These are phyloP conservation scores for Gonioctena quinquepunctata DNA, from an alignment of 1,140 invertebrate species.

Conservation along the genomic window DNA sequence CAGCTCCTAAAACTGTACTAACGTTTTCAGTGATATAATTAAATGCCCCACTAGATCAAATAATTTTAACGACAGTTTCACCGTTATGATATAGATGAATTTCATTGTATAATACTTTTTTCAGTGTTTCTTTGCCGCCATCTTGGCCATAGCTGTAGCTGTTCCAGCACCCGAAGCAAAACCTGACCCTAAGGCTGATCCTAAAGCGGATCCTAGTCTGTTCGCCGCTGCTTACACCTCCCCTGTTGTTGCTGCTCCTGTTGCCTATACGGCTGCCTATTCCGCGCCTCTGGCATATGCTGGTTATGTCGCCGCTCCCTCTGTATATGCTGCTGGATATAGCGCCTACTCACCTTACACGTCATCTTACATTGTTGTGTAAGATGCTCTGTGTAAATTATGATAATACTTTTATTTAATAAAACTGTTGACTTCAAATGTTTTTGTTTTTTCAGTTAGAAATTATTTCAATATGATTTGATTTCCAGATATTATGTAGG, in stretches of 20 bases:
- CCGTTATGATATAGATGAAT: too few species aligned
- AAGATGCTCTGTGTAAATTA: not conserved
- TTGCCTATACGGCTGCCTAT: not conserved
- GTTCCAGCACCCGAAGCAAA: not conserved
- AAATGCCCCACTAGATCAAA: too few species aligned
- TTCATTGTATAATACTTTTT: too few species aligned
- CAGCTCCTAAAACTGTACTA: too few species aligned
- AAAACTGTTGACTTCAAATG: too few species aligned
- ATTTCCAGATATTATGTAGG: too few species aligned
- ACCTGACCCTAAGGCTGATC: not conserved
- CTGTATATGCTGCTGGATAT: slow-evolving; percentile 30
- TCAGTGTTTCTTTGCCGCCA: not conserved
- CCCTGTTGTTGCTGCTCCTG: not conserved
- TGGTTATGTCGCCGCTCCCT: slow-evolving; percentile 8
- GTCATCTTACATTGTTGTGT: slow-evolving; percentile 13
- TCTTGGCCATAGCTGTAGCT: not conserved
- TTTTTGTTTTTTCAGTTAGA: too few species aligned
- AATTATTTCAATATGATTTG: too few species aligned
- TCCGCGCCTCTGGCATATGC: slow-evolving; percentile 3
- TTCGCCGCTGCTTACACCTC: not conserved
- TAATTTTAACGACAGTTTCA: too few species aligned
- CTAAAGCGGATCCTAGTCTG: not conserved
- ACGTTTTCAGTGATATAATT: too few species aligned
- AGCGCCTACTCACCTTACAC: slow-evolving; percentile 17
- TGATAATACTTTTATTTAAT: not conserved